These are phyloP conservation scores for Acrocera orbiculus DNA, from an alignment of 2,888 invertebrate species.

Conservation along the genomic window DNA sequence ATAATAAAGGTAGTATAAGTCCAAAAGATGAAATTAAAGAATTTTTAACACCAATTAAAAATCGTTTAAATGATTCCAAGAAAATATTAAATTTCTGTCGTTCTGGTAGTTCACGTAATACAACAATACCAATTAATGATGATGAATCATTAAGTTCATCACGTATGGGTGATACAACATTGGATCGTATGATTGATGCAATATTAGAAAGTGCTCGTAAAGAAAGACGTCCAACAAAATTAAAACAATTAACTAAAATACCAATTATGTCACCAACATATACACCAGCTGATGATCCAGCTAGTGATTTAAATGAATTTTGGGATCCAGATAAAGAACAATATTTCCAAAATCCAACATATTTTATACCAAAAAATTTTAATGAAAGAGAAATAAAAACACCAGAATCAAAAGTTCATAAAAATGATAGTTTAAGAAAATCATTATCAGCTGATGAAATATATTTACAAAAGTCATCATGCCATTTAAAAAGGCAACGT, in stretches of 20 bases:
- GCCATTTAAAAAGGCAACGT: constrained; percentile 22
- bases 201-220: constrained; percentile 30
- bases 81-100: not conserved
- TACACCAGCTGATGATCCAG: constrained; percentile 29
- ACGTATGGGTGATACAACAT: constrained; percentile 27
- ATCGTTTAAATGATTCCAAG: not conserved
- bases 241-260: constrained; percentile 10
- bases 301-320: constrained; percentile 28
- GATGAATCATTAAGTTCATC: constrained; percentile 22
- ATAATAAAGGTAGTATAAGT: constrained; percentile 4
- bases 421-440: not conserved
- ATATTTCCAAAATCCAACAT: constrained; percentile 11
- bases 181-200: constrained; percentile 31
- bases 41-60: no score
- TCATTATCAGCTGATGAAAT: not conserved
- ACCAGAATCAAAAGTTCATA: not conserved
- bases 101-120: not conserved
- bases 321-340: constrained; percentile 20
- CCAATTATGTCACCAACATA: constrained; percentile 24
- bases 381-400: constrained; percentile 6
- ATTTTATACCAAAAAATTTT: not conserved
- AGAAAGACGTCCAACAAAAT: constrained; percentile 16
- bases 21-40: constrained; percentile 8
- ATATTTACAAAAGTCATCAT: constrained; percentile 9
- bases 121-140: not conserved